A percentile compares a stretch with the other conserved stretches of the same genome.
phyloP scores from a whole-genome alignment of 2,888 invertebrate species.

The Amaurobius ferox region DNA sequence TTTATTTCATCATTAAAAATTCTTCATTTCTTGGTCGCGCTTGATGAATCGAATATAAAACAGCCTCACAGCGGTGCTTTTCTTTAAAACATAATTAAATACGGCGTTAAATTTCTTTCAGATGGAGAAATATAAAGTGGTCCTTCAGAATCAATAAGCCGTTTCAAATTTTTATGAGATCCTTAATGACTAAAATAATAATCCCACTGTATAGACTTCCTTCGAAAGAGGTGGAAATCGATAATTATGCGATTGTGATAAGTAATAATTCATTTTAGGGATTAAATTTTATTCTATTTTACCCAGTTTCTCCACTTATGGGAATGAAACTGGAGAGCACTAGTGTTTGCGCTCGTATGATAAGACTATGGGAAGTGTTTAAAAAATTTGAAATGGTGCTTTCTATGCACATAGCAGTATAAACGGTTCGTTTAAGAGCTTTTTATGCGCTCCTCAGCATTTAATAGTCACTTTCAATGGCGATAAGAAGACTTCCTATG shows the following conservation, averaged over 20 bases:
- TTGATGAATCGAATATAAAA: not conserved
- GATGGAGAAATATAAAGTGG: not conserved
- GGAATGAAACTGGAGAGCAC: too few relatives aligned
- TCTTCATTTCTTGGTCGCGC: not conserved
- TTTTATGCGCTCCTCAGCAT: too few relatives aligned
- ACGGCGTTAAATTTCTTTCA: not conserved
- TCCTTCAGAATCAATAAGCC: slow-evolving; percentile 4
- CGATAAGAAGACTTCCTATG: too few relatives aligned
- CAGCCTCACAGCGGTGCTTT: not conserved
- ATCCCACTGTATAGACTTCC: not conserved
- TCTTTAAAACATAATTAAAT: not conserved
- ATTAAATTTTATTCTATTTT: too few relatives aligned
- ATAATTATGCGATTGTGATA: not conserved
- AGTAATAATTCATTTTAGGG: not conserved
- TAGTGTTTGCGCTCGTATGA: too few relatives aligned
- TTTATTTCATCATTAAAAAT: slow-evolving; percentile 1
- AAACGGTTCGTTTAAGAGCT: too few relatives aligned
- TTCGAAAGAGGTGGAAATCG: not conserved
- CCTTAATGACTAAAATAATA: not conserved
- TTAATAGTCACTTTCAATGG: too few relatives aligned
- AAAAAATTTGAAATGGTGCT: too few relatives aligned
- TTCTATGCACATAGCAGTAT: too few relatives aligned
- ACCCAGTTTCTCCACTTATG: too few relatives aligned
- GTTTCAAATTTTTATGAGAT: not conserved
- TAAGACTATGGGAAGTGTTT: too few relatives aligned